phyloP scores from a whole-genome alignment of 2,113 vertebrate genomes.

The Micronycteris hirsuta region DNA sequence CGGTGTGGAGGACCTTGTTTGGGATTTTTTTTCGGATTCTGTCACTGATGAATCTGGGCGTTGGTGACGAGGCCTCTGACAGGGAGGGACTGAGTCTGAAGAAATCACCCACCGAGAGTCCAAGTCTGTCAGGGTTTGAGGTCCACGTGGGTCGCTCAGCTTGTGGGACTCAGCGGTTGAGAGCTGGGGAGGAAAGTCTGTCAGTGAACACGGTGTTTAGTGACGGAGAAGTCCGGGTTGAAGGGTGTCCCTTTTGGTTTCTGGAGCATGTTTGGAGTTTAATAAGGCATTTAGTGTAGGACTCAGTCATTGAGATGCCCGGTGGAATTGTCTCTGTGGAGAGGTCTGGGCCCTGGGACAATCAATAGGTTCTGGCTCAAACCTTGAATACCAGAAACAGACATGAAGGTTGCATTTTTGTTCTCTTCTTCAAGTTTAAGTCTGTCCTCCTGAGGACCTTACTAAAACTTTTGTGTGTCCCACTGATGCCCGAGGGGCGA shows the following conservation, averaged over 20 bases:
- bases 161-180: not conserved
- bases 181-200: not conserved
- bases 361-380: not conserved
- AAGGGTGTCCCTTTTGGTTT: not conserved
- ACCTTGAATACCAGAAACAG: not conserved
- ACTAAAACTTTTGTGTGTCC: not conserved
- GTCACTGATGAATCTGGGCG: not conserved
- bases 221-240: not conserved
- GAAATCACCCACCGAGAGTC: not conserved
- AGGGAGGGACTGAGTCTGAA: not conserved
- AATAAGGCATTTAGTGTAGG: not conserved
- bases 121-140: not conserved
- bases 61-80: not conserved
- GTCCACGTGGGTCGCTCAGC: not conserved
- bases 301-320: not conserved
- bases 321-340: not conserved
- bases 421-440: not conserved
- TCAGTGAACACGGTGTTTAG: rapidly evolving
- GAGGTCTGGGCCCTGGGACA: not conserved
- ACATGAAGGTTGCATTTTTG: not conserved
- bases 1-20: not conserved
- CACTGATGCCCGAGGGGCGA: not conserved
- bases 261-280: not conserved
- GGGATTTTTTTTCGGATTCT: not conserved
- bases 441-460: not conserved